Conservation (phyloP, 2,797 vertebrate genomes). For the Eulemur albifrons region DNA sequence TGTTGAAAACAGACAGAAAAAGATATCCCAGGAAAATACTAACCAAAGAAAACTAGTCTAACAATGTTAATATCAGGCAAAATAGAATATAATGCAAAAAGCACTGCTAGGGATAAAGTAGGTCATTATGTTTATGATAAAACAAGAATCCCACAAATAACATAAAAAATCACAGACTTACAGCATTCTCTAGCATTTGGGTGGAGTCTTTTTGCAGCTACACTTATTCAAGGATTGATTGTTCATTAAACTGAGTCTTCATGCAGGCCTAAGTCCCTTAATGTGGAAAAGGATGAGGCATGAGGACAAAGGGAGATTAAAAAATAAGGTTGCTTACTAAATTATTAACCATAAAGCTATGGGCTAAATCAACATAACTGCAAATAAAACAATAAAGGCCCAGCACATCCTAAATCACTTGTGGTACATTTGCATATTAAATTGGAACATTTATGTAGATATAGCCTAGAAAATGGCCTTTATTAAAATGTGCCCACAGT, state of each 20-base stretch:
- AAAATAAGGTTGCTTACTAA: constrained; percentile 66
- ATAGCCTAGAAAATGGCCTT: constrained; percentile 48
- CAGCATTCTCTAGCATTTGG: neutral
- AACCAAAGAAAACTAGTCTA: neutral
- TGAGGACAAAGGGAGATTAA: constrained; percentile 56
- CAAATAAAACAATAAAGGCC: constrained; percentile 53
- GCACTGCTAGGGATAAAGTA: neutral
- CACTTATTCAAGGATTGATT: constrained; percentile 35
- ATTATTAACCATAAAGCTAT: constrained; percentile 66
- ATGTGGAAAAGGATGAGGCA: constrained; percentile 50
- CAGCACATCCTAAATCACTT: constrained; percentile 46
- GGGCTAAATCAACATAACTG: constrained; percentile 70
- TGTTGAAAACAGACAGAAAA: constrained; percentile 12
- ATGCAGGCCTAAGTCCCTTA: constrained; percentile 13
- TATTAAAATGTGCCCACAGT: constrained; percentile 61
- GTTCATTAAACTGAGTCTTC: constrained; percentile 58
- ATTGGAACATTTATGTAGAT: constrained; percentile 54
- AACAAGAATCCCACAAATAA: constrained; percentile 10
- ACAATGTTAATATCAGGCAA: neutral
- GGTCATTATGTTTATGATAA: neutral
- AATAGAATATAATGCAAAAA: neutral
- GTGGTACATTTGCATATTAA: constrained; percentile 69
- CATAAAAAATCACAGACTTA: neutral
- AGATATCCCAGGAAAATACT: neutral
- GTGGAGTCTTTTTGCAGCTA: constrained; percentile 1